phyloP scores from a whole-genome alignment of 35 echinoderm and acorn worm genomes.

The Patiria miniata region DNA sequence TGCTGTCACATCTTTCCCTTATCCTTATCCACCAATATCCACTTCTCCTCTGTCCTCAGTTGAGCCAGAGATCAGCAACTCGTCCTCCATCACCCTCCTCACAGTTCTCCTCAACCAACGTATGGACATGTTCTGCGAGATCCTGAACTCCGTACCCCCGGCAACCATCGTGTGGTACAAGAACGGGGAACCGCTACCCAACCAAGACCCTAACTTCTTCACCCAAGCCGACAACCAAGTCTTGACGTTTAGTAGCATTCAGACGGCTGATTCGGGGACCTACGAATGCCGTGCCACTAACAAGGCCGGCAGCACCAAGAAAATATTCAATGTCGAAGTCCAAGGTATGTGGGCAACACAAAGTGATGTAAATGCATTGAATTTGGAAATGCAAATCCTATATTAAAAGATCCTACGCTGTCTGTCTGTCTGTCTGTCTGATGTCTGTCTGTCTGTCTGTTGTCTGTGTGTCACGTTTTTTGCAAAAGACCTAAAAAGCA shows the following conservation, averaged over 20 bases:
- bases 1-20: too few species aligned
- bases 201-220: conserved; percentile 39
- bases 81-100: background rate
- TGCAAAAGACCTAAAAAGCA: too few species aligned
- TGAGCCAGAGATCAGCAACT: conserved; percentile 37
- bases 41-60: conserved; percentile 24
- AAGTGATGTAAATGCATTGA: too few species aligned
- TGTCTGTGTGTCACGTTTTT: too few species aligned
- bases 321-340: conserved; percentile 70
- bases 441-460: too few species aligned
- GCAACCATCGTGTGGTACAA: conserved; percentile 82
- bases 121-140: conserved; percentile 49
- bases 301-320: conserved; percentile 57
- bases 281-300: conserved; percentile 82
- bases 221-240: conserved; percentile 50
- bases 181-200: conserved; percentile 46
- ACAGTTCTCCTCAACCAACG: conserved; percentile 46
- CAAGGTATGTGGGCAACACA: conserved; percentile 52
- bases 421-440: too few species aligned
- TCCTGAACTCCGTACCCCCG: conserved; percentile 60
- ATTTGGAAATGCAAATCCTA: too few species aligned
- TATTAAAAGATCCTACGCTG: too few species aligned
- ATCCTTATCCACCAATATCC: too few species aligned
- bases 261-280: conserved; percentile 47
- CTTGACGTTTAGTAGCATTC: conserved; percentile 25